Conservation (phyloP, 2,797 vertebrate genomes). For the Morelia viridis region DNA sequence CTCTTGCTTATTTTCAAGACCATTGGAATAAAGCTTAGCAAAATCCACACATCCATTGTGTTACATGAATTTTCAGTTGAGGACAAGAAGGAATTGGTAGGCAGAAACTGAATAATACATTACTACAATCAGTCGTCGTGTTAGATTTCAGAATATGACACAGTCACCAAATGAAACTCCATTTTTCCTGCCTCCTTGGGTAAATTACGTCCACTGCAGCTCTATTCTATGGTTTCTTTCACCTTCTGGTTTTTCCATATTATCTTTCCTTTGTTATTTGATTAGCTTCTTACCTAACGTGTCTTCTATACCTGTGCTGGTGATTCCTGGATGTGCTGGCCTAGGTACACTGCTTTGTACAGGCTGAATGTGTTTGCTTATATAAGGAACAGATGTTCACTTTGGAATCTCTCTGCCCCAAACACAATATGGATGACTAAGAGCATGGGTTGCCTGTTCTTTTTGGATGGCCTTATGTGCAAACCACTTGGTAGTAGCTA, state of each 20-base stretch:
- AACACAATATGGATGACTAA: background rate
- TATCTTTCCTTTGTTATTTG: background rate
- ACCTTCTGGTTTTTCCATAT: background rate
- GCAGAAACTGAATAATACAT: background rate
- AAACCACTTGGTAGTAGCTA: background rate
- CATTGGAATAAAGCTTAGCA: background rate
- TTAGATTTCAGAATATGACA: background rate
- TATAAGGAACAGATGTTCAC: conserved; percentile 5
- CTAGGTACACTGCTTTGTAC: background rate
- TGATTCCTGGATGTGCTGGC: background rate
- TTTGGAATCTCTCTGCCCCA: conserved; percentile 10
- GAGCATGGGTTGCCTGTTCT: background rate
- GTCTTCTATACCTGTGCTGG: background rate
- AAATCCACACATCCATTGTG: background rate
- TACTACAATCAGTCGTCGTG: background rate
- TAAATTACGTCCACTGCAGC: background rate
- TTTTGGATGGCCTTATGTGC: background rate
- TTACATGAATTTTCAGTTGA: background rate
- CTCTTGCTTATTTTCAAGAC: background rate
- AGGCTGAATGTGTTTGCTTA: background rate
- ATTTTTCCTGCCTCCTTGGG: background rate
- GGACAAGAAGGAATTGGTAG: background rate
- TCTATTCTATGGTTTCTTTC: background rate
- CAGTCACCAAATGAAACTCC: background rate
- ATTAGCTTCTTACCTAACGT: background rate